These are phyloP conservation scores for Agrilus cyanescens DNA, from an alignment of 2,888 invertebrate species.

Conservation along the genomic window DNA sequence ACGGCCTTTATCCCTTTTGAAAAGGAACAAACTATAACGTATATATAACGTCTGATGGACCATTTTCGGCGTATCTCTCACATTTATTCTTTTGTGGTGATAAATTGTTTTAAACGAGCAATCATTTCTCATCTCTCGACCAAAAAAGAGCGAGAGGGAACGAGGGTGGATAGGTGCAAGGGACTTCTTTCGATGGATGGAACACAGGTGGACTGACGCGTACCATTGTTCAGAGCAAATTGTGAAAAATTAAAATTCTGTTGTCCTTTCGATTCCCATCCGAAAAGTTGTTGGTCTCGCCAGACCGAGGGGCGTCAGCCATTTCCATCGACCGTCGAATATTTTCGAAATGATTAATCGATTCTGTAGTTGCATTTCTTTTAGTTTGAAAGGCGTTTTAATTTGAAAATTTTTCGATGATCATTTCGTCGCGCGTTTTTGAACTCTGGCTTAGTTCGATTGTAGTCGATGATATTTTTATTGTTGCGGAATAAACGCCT, in stretches of 20 bases:
- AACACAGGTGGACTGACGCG: conserved; percentile 10
- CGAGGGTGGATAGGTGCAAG: neutral
- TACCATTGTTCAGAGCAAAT: conserved; percentile 7
- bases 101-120: conserved; percentile 20
- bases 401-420: no score
- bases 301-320: conserved; percentile 16
- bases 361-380: no score
- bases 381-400: no score
- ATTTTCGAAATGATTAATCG: no score
- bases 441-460: no score
- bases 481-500: no score
- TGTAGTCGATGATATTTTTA: no score
- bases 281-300: conserved; percentile 5
- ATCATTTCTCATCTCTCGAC: conserved; percentile 10
- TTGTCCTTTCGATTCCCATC: conserved; percentile 1
- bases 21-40: no score
- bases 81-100: conserved; percentile 16
- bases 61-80: conserved; percentile 12
- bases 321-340: conserved; percentile 4
- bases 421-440: no score
- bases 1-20: no score
- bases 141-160: neutral
- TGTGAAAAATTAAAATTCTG: conserved; percentile 9
- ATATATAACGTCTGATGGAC: no score
- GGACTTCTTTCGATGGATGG: conserved; percentile 6